Conservation (phyloP, 2,888 invertebrate species). For the Phasia obesa region DNA sequence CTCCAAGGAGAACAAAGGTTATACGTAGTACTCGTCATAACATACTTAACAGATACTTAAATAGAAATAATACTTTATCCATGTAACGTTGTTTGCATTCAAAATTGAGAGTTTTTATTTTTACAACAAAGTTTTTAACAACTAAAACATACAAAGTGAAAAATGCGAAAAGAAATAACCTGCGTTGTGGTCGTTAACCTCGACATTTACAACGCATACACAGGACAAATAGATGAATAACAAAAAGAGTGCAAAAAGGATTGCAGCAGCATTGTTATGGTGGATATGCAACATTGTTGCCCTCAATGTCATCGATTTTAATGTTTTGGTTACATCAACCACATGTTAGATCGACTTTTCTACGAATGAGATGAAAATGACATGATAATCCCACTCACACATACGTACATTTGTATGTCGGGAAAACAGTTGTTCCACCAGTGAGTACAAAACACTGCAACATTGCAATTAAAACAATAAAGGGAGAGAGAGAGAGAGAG, state of each 20-base stretch:
- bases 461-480: constrained; percentile 26
- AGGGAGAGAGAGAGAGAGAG: constrained; percentile 39
- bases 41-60: background rate
- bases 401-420: background rate
- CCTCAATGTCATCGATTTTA: constrained; percentile 81
- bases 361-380: constrained; percentile 33
- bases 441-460: constrained; percentile 38
- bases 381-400: constrained; percentile 52
- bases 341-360: constrained; percentile 65
- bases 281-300: constrained; percentile 76
- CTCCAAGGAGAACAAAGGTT: constrained; percentile 66
- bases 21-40: constrained; percentile 6
- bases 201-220: constrained; percentile 63
- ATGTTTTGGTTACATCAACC: constrained; percentile 70
- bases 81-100: constrained; percentile 22
- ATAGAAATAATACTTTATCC: constrained; percentile 22
- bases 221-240: constrained; percentile 5
- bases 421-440: constrained; percentile 6
- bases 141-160: constrained; percentile 7
- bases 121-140: constrained; percentile 32
- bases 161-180: constrained; percentile 26
- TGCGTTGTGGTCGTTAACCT: constrained; percentile 70
- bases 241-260: constrained; percentile 63
- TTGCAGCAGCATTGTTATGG: constrained; percentile 45
- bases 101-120: constrained; percentile 45